Percentiles rank a stretch among this genome's conserved stretches.
Conservation (phyloP, 2,797 vertebrate species). For the Lagocephalus sceleratus region DNA sequence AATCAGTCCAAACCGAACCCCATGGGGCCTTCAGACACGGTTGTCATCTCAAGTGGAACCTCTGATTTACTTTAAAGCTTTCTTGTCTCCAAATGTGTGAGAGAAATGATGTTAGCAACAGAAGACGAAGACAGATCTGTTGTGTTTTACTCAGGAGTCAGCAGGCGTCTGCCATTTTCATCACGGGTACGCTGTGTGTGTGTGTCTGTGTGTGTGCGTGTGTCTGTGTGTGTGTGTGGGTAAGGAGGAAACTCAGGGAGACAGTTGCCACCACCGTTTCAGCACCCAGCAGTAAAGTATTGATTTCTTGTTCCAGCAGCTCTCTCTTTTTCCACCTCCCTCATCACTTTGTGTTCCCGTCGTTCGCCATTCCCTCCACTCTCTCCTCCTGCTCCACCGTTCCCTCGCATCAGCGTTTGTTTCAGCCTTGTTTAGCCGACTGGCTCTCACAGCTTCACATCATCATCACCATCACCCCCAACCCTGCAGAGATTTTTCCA, state of each 20-base stretch:
- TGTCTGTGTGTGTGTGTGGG: slow-evolving; percentile 19
- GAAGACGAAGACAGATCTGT: slow-evolving; percentile 10
- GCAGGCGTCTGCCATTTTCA: slow-evolving; percentile 16
- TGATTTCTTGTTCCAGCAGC: slow-evolving; percentile 59
- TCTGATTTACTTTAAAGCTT: slow-evolving; percentile 4
- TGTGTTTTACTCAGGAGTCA: slow-evolving; percentile 24
- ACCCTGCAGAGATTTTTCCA: not conserved
- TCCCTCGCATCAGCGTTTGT: not conserved
- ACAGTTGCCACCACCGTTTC: slow-evolving; percentile 67
- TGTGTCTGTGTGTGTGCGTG: slow-evolving; percentile 14
- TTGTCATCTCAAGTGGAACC: not conserved
- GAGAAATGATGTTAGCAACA: not conserved
- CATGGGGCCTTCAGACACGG: too few species aligned
- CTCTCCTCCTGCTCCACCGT: not conserved
- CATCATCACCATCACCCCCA: not conserved
- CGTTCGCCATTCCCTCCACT: slow-evolving; percentile 13
- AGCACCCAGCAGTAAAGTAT: slow-evolving; percentile 62
- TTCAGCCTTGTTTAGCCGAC: slow-evolving; percentile 12
- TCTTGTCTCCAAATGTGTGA: not conserved
- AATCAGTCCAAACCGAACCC: too few species aligned
- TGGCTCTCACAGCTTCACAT: not conserved
- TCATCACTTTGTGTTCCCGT: slow-evolving; percentile 26
- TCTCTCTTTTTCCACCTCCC: slow-evolving; percentile 38
- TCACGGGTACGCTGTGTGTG: slow-evolving; percentile 24
- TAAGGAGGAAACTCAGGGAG: slow-evolving; percentile 59